phyloP scores from a whole-genome alignment of 2,797 vertebrate species.

The Alca torda region DNA sequence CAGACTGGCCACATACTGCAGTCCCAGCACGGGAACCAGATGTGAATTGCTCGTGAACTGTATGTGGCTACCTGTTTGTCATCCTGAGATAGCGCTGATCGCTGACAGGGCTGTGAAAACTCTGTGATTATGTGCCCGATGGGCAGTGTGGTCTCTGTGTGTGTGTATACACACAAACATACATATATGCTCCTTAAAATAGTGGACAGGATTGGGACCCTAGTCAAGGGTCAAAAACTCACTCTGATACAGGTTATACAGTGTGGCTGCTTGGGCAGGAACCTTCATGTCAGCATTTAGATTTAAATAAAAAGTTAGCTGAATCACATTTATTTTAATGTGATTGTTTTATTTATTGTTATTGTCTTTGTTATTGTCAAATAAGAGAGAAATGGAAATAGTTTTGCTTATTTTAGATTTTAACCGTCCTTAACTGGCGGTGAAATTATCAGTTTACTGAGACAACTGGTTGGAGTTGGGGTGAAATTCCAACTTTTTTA shows the following conservation, averaged over 20 bases:
- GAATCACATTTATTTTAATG: not conserved
- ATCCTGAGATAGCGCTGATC: not conserved
- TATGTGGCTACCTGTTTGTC: not conserved
- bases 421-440: not conserved
- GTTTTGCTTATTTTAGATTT: not conserved
- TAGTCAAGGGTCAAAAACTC: not conserved
- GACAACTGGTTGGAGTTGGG: not conserved
- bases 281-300: not conserved
- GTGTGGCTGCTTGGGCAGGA: not conserved
- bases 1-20: not conserved
- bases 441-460: not conserved
- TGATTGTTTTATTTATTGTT: not conserved
- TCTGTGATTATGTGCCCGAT: not conserved
- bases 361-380: not conserved
- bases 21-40: not conserved
- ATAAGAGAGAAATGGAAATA: not conserved
- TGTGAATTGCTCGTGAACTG: not conserved
- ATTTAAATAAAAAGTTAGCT: not conserved
- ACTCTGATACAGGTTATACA: not conserved
- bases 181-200: not conserved
- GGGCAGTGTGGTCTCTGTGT: not conserved
- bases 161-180: not conserved
- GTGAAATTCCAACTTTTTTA: not conserved
- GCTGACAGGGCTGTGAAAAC: not conserved
- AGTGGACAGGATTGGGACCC: not conserved